Percentiles rank a stretch among this genome's conserved stretches.
Evolutionary conservation across 2,797 vertebrate genomes (phyloP).

Genomic region (Premnoplex brunnescens): DNA sequence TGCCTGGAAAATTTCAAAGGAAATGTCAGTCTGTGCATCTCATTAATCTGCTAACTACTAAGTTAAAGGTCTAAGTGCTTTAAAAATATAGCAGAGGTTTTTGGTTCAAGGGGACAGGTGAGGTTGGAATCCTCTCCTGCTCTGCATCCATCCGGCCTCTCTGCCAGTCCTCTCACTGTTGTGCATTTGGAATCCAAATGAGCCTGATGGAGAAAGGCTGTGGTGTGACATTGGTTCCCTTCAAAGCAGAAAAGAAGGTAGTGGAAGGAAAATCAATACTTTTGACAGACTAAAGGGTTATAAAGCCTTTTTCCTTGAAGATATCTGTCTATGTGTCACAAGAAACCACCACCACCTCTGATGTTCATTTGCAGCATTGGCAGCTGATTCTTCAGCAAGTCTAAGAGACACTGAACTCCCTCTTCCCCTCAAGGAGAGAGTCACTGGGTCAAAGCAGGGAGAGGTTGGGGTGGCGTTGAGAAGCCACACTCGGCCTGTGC

Average conservation of each 20-base stretch:
- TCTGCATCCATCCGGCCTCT: neutral
- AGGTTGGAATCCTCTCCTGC: conserved; percentile 24
- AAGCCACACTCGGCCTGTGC: neutral
- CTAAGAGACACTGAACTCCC: neutral
- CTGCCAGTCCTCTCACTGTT: neutral
- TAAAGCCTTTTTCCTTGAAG: conserved; percentile 28
- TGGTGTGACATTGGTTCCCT: neutral
- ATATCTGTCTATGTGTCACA: neutral
- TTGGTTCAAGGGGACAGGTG: conserved; percentile 44
- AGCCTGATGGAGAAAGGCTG: neutral
- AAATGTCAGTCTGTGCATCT: conserved; percentile 71
- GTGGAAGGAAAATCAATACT: conserved; percentile 42
- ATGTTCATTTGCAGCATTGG: neutral
- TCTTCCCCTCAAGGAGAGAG: neutral
- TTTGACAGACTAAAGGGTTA: conserved; percentile 27
- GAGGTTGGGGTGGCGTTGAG: neutral
- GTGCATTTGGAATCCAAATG: conserved; percentile 3
- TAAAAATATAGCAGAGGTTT: conserved; percentile 56
- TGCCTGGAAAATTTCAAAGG: conserved; percentile 64
- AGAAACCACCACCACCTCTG: neutral
- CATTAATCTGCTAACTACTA: conserved; percentile 66
- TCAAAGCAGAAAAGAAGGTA: neutral
- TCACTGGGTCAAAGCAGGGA: neutral
- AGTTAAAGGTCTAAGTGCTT: conserved; percentile 63
- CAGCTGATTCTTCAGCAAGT: neutral